These are phyloP conservation scores for Drosophila mojavensis DNA, from an alignment of 1,140 invertebrate genomes.

Conservation along the genomic window DNA sequence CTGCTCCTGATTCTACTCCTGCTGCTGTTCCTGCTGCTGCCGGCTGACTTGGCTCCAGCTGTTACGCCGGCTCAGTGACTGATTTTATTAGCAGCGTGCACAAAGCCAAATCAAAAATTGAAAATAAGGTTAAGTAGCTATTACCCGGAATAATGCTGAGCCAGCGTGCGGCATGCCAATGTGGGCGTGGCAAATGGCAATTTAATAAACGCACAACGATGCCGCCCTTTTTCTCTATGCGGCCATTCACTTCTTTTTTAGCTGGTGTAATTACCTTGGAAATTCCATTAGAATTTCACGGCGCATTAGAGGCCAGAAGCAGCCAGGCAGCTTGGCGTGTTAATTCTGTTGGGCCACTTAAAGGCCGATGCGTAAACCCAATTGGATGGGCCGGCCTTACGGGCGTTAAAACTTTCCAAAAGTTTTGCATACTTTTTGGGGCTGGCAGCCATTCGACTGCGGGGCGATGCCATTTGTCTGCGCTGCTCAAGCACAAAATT, in stretches of 20 bases:
- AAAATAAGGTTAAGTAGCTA: conserved; percentile 82
- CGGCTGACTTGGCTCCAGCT: conserved; percentile 34
- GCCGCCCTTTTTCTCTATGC: not conserved
- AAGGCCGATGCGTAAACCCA: conserved; percentile 1
- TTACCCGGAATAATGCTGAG: conserved; percentile 63
- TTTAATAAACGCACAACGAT: conserved; percentile 64
- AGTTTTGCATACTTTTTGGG: conserved; percentile 73
- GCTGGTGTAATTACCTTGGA: conserved; percentile 68
- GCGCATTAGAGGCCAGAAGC: conserved; percentile 60
- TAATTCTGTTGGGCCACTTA: conserved; percentile 37
- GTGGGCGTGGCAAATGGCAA: conserved; percentile 56
- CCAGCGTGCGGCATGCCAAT: conserved; percentile 1
- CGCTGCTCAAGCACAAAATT: conserved; percentile 59
- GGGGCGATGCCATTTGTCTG: conserved; percentile 42
- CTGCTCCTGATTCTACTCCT: conserved; percentile 19
- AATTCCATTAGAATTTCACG: conserved; percentile 81
- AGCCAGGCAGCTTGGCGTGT: conserved; percentile 33
- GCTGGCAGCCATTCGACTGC: conserved; percentile 45
- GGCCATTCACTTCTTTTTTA: conserved; percentile 8
- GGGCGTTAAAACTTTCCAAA: conserved; percentile 68
- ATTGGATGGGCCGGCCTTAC: conserved; percentile 40
- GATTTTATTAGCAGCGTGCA: conserved; percentile 39
- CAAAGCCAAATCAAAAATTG: conserved; percentile 76
- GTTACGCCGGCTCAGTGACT: conserved; percentile 16
- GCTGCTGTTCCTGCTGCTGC: conserved; percentile 72